Base-by-base conservation (phyloP, 2,797 vertebrate species). In the Pantherophis vulpinus region DNA sequence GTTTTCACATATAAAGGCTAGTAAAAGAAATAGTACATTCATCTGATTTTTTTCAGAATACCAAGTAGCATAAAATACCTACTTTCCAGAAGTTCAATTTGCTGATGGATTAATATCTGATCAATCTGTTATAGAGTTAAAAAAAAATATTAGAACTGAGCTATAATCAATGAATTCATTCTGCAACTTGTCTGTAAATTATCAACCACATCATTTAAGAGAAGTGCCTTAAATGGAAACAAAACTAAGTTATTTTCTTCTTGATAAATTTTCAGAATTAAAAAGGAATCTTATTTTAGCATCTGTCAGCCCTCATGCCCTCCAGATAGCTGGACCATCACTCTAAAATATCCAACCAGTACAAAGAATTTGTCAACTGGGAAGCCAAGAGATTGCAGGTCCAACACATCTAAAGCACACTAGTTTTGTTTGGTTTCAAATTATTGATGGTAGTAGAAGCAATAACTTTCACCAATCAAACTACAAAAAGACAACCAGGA, bases 81-180 rank as follows among this genome's bases (percentile, higher is more conserved):
- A 99, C 99, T 98, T 98, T 99, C 99, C 88, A 99, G 97, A 91
- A 99, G 93, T 95, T 99, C 98, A n/a, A 98, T 95, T 95, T 99
- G 98, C 96, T 99, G 99, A 97, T 99, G 99, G 97, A 99, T 96
- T 95, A 99, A 96, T 87, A 99, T 94, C 97, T 99, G 98, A 97
- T 99, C 99, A 96, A 99, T 97, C 99, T 99, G 91, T 91, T 96
- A 96, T 32, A 70, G 47, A 86, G 94, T 93, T 93, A 97, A 96
- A 91, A 88, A 88, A 94, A 93, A 54, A 94, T 92, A 92, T 10
- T 59, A n/a, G 27, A 93, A 86, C 27, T 42, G 27, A 8, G 9
- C 4, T 12, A 47, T 47, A 83, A 83, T 83, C 79, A 83, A 47
- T 10, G 2, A 47, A 83, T 83, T 47, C 20, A 83, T 47, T 83